Percentiles rank a stretch among this genome's conserved stretches.
Conservation (phyloP, 2,888 invertebrate genomes). For the Cryptus armator region DNA sequence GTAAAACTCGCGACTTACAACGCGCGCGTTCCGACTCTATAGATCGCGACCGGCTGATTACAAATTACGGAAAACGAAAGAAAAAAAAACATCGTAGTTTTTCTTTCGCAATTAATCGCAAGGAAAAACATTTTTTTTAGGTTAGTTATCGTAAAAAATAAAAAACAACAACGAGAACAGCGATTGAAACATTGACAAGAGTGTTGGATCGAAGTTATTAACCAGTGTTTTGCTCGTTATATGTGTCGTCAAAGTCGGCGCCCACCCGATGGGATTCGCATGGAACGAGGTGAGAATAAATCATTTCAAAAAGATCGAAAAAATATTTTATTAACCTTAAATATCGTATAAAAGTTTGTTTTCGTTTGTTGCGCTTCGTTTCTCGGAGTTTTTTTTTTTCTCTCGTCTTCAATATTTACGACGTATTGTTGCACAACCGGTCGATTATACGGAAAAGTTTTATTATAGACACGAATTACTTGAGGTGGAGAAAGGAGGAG, state of each 20-base stretch:
- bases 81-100: background rate
- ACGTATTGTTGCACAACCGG: constrained; percentile 20
- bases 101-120: background rate
- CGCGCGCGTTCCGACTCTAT: background rate
- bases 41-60: background rate
- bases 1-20: constrained; percentile 11
- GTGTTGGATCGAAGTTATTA: constrained; percentile 60
- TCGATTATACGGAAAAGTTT: constrained; percentile 10
- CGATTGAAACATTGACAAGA: constrained; percentile 29
- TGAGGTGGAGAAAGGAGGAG: constrained; percentile 37
- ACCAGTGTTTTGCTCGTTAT: constrained; percentile 72
- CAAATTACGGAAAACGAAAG: background rate
- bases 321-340: background rate
- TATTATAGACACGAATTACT: background rate
- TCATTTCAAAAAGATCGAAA: background rate
- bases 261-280: constrained; percentile 81
- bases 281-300: constrained; percentile 79
- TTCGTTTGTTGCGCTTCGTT: background rate
- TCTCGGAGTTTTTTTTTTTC: background rate
- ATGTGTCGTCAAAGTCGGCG: constrained; percentile 77
- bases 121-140: background rate
- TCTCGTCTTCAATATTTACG: constrained; percentile 8
- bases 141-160: background rate
- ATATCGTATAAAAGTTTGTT: background rate
- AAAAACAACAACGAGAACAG: background rate